Base-by-base conservation (phyloP, 2,797 vertebrate species). In the Siniperca scherzeri region DNA sequence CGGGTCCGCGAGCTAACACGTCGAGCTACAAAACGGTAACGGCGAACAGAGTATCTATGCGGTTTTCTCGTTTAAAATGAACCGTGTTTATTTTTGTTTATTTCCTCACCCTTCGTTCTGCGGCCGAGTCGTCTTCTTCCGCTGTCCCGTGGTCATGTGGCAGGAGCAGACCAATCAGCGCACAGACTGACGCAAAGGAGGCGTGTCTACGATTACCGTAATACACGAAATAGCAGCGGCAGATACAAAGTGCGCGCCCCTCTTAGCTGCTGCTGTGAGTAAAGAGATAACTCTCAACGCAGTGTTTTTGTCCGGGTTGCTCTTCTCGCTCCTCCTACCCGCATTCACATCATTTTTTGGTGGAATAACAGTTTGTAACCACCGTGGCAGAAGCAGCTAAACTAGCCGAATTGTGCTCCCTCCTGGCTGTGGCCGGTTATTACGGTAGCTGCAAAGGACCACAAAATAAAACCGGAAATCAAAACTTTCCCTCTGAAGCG, bases 101-200 rank as follows among this genome's bases (percentile, higher is more conserved):
- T 95, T 93, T 92, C 90, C 94, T 95, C 77, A 95, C 94, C 93
- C 70, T 86, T 89, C 78, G 68, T 1, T 69, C 81, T 61, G 85
- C 78, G 21, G 75, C 78, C 16, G 78, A 81, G 27, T 82, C 59
- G 74, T 85, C 73, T 90, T 83, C 92, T 94, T 95, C 94, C 89
- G 88, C 61, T 87, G 70, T 83, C 19, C 9, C 30, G 70, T 13
- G 60, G 56, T 90, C 93, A 95, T 25, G 82, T 92, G 93, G 77
- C 74, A 4, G 0, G 2, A 27, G 52, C 40, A 0, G 65, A 0
- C 86, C 86, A 93, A 93, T 90, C 77, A 86, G 46, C 10, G 19
- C n/a, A 1, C 17, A 33, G 12, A 9, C 3, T 0, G 33, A 22
- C 0, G 1, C 0, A 4, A 17, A 12, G 4, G 53, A 65, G 82